Conservation (phyloP, 2,888 invertebrate genomes). For the Ariolimax columbianus region DNA sequence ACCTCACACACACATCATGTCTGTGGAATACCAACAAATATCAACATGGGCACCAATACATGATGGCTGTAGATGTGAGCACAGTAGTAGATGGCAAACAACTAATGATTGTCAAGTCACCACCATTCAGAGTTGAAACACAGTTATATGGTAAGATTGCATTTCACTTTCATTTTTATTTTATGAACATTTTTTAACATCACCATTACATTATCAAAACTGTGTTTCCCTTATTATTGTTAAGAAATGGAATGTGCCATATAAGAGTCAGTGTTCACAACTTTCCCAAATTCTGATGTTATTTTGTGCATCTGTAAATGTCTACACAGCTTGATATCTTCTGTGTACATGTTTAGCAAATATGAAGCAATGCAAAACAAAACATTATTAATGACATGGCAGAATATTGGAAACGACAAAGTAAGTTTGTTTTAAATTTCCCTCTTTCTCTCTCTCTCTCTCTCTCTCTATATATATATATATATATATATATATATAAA, state of each 20-base stretch:
- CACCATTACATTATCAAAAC: neutral
- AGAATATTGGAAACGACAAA: no score
- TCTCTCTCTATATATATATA: no score
- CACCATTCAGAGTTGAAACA: slow-evolving; percentile 46
- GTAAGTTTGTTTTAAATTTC: no score
- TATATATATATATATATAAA: no score
- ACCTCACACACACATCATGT: slow-evolving; percentile 63
- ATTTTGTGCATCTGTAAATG: no score
- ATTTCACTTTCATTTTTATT: neutral
- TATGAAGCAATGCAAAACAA: no score
- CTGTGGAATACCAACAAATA: slow-evolving; percentile 58
- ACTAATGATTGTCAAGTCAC: slow-evolving; percentile 24
- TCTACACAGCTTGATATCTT: no score
- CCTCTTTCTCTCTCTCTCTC: no score
- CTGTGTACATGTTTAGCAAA: no score
- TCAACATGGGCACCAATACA: slow-evolving; percentile 58
- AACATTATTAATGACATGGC: no score
- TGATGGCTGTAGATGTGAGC: slow-evolving; percentile 60
- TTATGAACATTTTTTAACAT: neutral
- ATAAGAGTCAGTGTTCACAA: no score
- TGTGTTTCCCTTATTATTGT: neutral
- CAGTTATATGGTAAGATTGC: slow-evolving; percentile 46
- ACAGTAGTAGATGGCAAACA: slow-evolving; percentile 13
- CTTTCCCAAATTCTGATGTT: no score
- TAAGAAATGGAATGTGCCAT: neutral